Conservation (phyloP, 2,797 vertebrate genomes). For the Oophaga sylvatica region DNA sequence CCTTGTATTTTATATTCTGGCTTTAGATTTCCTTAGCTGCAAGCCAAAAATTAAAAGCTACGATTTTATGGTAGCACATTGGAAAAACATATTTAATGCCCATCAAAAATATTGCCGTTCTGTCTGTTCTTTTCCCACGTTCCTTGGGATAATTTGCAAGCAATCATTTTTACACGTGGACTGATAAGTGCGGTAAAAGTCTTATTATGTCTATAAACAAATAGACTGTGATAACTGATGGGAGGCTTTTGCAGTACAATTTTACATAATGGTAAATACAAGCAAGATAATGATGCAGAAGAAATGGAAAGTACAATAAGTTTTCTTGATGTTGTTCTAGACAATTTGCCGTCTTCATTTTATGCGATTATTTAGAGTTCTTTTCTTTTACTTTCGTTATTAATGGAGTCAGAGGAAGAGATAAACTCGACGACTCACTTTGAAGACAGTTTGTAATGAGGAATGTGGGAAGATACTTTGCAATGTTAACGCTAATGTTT, state of each 20-base stretch:
- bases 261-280: slow-evolving; percentile 50
- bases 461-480: background rate
- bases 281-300: slow-evolving; percentile 35
- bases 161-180: slow-evolving; percentile 1
- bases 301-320: slow-evolving; percentile 37
- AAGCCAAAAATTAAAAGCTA: background rate
- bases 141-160: slow-evolving; percentile 24
- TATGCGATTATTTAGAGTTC: background rate
- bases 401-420: slow-evolving; percentile 23
- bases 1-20: background rate
- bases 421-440: background rate
- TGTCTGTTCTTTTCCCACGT: slow-evolving; percentile 6
- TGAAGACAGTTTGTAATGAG: background rate
- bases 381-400: background rate
- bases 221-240: slow-evolving; percentile 43
- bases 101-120: slow-evolving; percentile 31
- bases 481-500: background rate
- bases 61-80: background rate
- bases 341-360: slow-evolving; percentile 11
- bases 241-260: slow-evolving; percentile 17
- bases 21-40: background rate
- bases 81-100: slow-evolving; percentile 33
- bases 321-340: slow-evolving; percentile 13
- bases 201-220: slow-evolving; percentile 53
- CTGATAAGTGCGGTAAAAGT: slow-evolving; percentile 50